A percentile compares a stretch with the other conserved stretches of the same genome.
phyloP scores from a whole-genome alignment of 2,888 invertebrate species.

The Miltochrista miniata region DNA sequence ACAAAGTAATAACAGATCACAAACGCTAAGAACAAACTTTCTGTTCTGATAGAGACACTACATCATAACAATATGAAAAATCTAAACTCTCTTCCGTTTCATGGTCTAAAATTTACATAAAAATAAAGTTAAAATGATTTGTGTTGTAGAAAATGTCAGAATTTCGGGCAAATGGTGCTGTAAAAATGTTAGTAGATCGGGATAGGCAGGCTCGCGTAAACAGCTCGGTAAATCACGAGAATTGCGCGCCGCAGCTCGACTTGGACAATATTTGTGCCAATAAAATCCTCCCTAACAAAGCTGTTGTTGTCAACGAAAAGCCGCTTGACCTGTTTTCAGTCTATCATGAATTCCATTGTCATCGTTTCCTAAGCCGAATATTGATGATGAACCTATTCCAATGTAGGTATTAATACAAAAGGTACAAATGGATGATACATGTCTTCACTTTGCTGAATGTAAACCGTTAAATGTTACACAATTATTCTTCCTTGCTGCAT shows the following conservation, averaged over 20 bases:
- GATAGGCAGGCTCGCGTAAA: constrained; percentile 74
- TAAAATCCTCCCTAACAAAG: constrained; percentile 79
- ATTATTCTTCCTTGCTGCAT: too few relatives aligned
- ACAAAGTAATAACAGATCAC: too few relatives aligned
- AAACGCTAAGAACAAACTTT: background rate
- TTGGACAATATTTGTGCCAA: constrained; percentile 81
- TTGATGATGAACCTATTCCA: constrained; percentile 26
- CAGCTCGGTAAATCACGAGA: constrained; percentile 78
- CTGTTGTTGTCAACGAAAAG: constrained; percentile 78
- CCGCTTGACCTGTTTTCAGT: constrained; percentile 74
- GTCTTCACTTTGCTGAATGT: background rate
- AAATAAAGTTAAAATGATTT: constrained; percentile 67
- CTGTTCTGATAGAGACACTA: constrained; percentile 5
- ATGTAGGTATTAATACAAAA: background rate
- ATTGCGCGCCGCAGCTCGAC: constrained; percentile 71
- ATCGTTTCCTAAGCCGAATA: constrained; percentile 49
- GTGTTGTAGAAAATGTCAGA: constrained; percentile 67
- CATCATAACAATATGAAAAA: constrained; percentile 23
- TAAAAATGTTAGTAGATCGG: constrained; percentile 70
- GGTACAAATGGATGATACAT: background rate
- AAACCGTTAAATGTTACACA: too few relatives aligned
- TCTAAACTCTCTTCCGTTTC: constrained; percentile 26
- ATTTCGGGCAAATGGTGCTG: constrained; percentile 64
- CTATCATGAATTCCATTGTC: constrained; percentile 60
- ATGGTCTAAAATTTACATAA: constrained; percentile 56